Conservation (phyloP, 2,888 invertebrate genomes). For the Drosophila fungiperda region DNA sequence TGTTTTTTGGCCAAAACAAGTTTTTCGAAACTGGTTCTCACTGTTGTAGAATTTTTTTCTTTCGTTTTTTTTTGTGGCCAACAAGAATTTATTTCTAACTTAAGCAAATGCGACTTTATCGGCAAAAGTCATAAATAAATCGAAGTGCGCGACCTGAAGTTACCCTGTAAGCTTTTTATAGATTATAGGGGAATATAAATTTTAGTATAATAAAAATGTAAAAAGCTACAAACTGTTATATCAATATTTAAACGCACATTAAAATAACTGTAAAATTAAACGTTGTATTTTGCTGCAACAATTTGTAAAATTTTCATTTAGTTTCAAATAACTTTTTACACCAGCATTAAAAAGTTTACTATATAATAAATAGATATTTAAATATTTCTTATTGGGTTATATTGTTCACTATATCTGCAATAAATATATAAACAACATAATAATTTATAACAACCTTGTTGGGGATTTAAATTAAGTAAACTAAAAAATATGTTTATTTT, state of each 20-base stretch:
- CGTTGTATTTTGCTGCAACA: background rate
- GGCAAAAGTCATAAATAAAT: slow-evolving; percentile 41
- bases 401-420: background rate
- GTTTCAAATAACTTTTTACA: background rate
- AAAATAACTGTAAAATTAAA: background rate
- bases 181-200: background rate
- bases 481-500: background rate
- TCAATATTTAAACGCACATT: background rate
- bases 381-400: background rate
- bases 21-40: slow-evolving; percentile 74
- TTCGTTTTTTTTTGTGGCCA: slow-evolving; percentile 31
- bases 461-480: background rate
- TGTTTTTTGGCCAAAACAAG: slow-evolving; percentile 70
- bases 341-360: background rate
- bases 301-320: background rate
- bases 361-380: background rate
- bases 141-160: slow-evolving; percentile 36
- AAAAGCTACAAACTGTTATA: background rate
- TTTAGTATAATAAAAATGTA: background rate
- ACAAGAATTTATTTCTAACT: slow-evolving; percentile 79
- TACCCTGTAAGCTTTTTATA: slow-evolving; percentile 37
- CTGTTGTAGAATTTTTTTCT: slow-evolving; percentile 52
- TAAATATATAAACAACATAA: background rate
- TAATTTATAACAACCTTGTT: background rate
- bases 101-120: slow-evolving; percentile 78